phyloP scores from a whole-genome alignment of 2,888 invertebrate species.

The Drosophila subquinaria region DNA sequence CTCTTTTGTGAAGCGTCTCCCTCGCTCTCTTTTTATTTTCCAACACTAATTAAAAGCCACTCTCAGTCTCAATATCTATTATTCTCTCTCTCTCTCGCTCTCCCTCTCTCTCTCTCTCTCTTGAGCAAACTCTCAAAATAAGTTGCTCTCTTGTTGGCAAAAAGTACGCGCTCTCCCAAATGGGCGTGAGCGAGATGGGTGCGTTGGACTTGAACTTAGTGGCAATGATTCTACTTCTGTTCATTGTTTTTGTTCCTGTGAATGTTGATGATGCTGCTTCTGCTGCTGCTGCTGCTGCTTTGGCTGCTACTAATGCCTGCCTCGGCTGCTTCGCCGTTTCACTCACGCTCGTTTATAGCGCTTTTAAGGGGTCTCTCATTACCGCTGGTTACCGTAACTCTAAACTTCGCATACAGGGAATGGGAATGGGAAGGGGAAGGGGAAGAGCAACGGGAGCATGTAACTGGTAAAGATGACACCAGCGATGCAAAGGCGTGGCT shows the following conservation, averaged over 20 bases:
- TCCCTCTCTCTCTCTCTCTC: constrained; percentile 26
- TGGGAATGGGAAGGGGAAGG: neutral
- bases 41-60: constrained; percentile 42
- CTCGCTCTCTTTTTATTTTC: constrained; percentile 5
- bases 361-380: constrained; percentile 55
- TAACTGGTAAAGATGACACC: constrained; percentile 51
- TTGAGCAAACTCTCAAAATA: constrained; percentile 33
- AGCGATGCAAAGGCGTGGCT: constrained; percentile 72
- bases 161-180: constrained; percentile 17
- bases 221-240: constrained; percentile 66
- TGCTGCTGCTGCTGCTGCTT: constrained; percentile 20
- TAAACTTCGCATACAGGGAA: constrained; percentile 44
- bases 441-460: constrained; percentile 8
- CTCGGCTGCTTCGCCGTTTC: constrained; percentile 48
- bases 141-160: constrained; percentile 15
- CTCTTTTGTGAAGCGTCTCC: neutral
- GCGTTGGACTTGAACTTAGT: constrained; percentile 45
- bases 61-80: constrained; percentile 20
- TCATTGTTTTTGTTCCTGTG: constrained; percentile 67
- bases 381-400: constrained; percentile 65
- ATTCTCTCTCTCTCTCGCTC: constrained; percentile 21
- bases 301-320: constrained; percentile 14
- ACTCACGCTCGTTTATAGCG: constrained; percentile 52
- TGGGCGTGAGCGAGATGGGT: constrained; percentile 63
- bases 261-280: constrained; percentile 25